A percentile compares a stretch with the other conserved stretches of the same genome.
Conservation (phyloP, 2,888 invertebrate species). For the Dromius quadrimaculatus region DNA sequence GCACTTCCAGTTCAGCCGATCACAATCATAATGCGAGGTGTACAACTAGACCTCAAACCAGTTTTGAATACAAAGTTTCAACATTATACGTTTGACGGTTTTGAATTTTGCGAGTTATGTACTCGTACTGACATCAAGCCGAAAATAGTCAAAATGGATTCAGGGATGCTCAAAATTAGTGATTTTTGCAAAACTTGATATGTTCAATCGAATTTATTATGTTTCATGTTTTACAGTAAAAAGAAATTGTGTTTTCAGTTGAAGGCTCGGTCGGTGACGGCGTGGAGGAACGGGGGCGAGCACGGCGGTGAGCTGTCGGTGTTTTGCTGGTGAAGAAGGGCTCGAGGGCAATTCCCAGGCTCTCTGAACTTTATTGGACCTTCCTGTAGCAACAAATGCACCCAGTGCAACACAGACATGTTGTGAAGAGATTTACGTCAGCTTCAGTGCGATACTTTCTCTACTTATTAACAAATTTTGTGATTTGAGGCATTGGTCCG, state of each 20-base stretch:
- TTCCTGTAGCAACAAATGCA: slow-evolving; percentile 9
- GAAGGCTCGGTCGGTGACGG: slow-evolving; percentile 81
- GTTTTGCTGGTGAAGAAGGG: slow-evolving; percentile 79
- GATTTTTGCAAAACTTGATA: slow-evolving; percentile 20
- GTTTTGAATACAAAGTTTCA: no score
- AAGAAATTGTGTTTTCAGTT: slow-evolving; percentile 70
- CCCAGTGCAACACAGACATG: slow-evolving; percentile 18
- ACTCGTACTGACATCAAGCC: no score
- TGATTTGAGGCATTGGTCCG: slow-evolving; percentile 17
- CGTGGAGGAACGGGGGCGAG: slow-evolving; percentile 79
- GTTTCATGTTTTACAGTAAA: no score
- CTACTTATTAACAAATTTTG: not conserved
- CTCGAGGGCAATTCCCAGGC: not conserved
- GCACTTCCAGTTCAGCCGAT: no score
- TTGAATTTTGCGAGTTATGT: no score
- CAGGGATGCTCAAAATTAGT: no score
- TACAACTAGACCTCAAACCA: no score
- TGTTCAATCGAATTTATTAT: not conserved
- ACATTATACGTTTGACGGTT: no score
- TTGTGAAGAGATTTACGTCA: slow-evolving; percentile 2
- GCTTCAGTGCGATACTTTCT: not conserved
- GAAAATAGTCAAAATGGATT: no score
- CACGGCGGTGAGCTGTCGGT: slow-evolving; percentile 82
- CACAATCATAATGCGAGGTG: no score
- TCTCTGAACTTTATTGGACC: not conserved